Conservation (phyloP, 2,888 invertebrate species). For the Desoria tigrina region DNA sequence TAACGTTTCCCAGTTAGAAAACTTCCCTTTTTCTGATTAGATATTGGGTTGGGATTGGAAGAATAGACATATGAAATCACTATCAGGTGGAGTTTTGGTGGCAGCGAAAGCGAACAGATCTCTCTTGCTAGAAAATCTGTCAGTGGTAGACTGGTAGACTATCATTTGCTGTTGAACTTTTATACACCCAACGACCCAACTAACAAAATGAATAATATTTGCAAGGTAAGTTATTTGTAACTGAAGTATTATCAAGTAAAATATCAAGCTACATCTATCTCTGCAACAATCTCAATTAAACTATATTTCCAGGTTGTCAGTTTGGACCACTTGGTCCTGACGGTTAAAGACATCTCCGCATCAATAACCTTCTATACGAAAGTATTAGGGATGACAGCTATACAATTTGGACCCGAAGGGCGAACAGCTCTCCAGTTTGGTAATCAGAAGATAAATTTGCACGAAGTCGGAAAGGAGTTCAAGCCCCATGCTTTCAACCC, state of each 20-base stretch:
- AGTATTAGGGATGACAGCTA: conserved; percentile 29
- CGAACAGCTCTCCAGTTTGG: conserved; percentile 39
- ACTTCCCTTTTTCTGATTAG: no score
- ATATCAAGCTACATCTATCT: not conserved
- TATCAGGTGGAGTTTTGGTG: no score
- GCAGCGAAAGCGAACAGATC: no score
- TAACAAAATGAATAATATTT: not conserved
- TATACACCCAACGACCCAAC: no score
- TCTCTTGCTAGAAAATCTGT: no score
- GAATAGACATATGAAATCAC: no score
- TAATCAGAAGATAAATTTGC: conserved; percentile 38
- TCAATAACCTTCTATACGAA: conserved; percentile 33
- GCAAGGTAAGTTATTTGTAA: not conserved
- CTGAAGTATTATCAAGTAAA: not conserved
- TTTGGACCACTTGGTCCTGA: conserved; percentile 38
- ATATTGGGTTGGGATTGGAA: no score
- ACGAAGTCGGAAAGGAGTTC: conserved; percentile 33
- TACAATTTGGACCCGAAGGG: conserved; percentile 29
- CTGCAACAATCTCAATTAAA: no score
- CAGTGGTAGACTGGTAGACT: no score
- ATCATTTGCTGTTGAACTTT: no score
- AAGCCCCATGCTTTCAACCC: conserved; percentile 36
- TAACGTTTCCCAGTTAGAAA: no score
- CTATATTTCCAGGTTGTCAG: conserved; percentile 18
- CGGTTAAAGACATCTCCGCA: conserved; percentile 30